Percentiles rank a stretch among this genome's conserved stretches.
Conservation (phyloP, 2,797 vertebrate species). For the Gobio occitaniae region DNA sequence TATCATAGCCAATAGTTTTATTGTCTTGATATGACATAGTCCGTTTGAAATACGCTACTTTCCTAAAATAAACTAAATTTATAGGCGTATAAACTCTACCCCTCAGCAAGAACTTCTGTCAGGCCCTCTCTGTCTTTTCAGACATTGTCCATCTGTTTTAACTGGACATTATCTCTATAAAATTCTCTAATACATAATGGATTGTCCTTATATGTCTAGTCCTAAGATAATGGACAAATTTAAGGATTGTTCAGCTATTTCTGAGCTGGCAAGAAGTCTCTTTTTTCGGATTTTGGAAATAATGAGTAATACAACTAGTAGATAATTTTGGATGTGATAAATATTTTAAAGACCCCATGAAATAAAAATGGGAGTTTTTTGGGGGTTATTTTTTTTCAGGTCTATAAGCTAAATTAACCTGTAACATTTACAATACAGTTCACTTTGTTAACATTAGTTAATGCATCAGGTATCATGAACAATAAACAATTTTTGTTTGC, state of each 20-base stretch:
- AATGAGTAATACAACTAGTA: conserved; percentile 31
- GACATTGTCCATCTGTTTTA: conserved; percentile 34
- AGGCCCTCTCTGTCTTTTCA: conserved; percentile 18
- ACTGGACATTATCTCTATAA: conserved; percentile 35
- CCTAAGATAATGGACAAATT: conserved; percentile 29
- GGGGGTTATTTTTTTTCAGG: not conserved
- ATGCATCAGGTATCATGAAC: not conserved
- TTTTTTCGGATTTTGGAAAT: not conserved
- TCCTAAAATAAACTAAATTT: conserved; percentile 36
- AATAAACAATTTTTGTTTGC: not conserved
- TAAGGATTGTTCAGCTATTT: conserved; percentile 39
- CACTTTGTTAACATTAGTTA: not conserved
- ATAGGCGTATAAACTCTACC: conserved; percentile 34
- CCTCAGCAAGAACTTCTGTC: conserved; percentile 41
- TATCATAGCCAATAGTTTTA: conserved; percentile 28
- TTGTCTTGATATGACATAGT: conserved; percentile 22
- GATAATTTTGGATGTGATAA: not conserved
- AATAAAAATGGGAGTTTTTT: not conserved
- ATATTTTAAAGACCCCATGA: not conserved
- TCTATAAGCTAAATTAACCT: not conserved
- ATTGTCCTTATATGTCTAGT: conserved; percentile 42
- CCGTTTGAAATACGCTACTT: conserved; percentile 1
- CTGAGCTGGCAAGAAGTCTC: conserved; percentile 18
- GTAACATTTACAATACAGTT: not conserved
- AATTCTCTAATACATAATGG: conserved; percentile 32